Percentiles rank a stretch among this genome's conserved stretches.
These are phyloP conservation scores for Thereva unica DNA, from an alignment of 2,888 invertebrate genomes.

Conservation along the genomic window DNA sequence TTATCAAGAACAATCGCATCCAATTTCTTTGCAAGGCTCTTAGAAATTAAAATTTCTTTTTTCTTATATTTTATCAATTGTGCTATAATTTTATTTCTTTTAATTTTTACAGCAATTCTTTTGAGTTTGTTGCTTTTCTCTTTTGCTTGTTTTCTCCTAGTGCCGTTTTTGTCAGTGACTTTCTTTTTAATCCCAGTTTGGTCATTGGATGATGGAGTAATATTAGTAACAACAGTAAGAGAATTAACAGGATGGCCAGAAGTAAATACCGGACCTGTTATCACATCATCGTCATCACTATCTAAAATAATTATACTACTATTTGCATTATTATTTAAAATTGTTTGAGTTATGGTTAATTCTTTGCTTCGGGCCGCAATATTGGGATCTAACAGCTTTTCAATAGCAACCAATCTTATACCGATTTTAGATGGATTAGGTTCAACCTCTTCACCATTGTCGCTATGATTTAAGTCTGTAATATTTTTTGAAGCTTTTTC, in stretches of 20 bases:
- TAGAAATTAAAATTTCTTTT: neutral
- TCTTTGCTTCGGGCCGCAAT: slow-evolving; percentile 7
- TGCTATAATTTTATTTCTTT: slow-evolving; percentile 7
- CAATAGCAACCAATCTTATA: slow-evolving; percentile 39
- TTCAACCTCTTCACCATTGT: neutral
- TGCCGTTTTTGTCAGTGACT: neutral
- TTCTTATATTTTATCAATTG: slow-evolving; percentile 6
- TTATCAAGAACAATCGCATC: neutral
- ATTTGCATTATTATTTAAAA: neutral
- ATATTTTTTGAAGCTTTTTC: neutral
- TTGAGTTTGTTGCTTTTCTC: neutral
- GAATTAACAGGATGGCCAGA: neutral
- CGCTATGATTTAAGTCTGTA: neutral
- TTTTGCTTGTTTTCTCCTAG: slow-evolving; percentile 2
- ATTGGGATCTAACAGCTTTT: slow-evolving; percentile 41
- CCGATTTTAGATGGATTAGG: slow-evolving; percentile 3
- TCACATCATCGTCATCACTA: slow-evolving; percentile 34
- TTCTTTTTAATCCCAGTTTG: neutral
- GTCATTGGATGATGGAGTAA: too few species aligned
- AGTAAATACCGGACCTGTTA: neutral
- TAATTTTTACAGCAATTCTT: slow-evolving; percentile 1
- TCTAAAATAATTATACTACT: slow-evolving; percentile 35
- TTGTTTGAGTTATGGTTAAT: too few species aligned
- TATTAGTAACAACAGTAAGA: neutral
- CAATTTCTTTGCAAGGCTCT: neutral